A percentile compares a stretch with the other conserved stretches of the same genome.
Conservation (phyloP, 2,113 vertebrate species). For the Chiloscyllium plagiosum region DNA sequence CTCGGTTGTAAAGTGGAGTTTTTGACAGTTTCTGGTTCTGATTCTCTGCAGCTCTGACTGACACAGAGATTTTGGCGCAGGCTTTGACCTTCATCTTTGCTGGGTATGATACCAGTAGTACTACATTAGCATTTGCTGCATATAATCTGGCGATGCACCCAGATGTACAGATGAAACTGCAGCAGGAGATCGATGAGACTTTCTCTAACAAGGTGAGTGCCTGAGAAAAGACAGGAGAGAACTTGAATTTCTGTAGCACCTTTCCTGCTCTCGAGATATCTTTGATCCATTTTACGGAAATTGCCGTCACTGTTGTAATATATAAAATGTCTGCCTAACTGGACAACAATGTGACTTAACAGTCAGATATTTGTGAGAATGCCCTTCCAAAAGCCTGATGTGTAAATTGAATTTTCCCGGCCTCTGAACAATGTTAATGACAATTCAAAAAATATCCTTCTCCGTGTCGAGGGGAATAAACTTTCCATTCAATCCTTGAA, state of each 20-base stretch:
- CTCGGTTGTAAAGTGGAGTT: too few species aligned
- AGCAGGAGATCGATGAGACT: conserved; percentile 58
- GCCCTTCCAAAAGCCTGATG: neutral
- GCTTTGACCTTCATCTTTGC: conserved; percentile 65
- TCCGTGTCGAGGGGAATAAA: too few species aligned
- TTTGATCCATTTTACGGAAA: neutral
- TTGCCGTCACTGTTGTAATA: neutral
- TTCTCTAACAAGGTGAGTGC: conserved; percentile 59
- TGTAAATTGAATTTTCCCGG: neutral
- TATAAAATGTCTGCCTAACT: neutral
- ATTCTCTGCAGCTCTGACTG: conserved; percentile 57
- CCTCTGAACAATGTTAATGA: too few species aligned
- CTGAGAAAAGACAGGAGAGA: too few species aligned
- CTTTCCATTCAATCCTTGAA: too few species aligned
- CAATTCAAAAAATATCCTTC: too few species aligned
- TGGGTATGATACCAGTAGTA: conserved; percentile 69
- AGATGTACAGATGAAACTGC: conserved; percentile 55
- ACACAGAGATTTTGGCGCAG: conserved; percentile 66
- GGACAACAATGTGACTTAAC: neutral
- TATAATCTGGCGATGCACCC: conserved; percentile 63
- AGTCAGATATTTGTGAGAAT: neutral
- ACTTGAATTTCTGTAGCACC: neutral
- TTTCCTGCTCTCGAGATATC: neutral
- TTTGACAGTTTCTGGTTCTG: too few species aligned
- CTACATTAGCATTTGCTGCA: conserved; percentile 52